Base-by-base conservation (phyloP, 1,140 invertebrate species). In the Drosophila seguyi region DNA sequence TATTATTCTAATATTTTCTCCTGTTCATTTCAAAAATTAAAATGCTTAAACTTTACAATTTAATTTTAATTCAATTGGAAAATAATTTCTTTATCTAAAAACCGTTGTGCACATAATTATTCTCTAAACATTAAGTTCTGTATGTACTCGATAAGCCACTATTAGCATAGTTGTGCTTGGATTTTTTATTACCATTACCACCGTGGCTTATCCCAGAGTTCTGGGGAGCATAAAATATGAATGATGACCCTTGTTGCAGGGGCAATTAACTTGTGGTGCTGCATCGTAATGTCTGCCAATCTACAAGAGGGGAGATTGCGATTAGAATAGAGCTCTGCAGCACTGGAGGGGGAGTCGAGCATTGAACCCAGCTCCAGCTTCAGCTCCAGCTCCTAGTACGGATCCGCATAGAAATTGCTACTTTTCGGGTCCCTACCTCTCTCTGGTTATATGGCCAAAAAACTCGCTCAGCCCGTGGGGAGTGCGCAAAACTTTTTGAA, bases 401-500 rank as follows among this genome's bases (percentile, higher is more conserved):
- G 31, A 53, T 36, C 20, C 31, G 76, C 80, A 88, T 80, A 77
- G 72, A 72, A 88, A 87, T 87, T 45, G 75, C 53, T 60, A 88
- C 68, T 77, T 88, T 84, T 74, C 20, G 42, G 55, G 50, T 20
- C 48, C 20, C 31, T 42, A n/a, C n/a, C n/a, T n/a, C n/a, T n/a
- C 55, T 25, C 22, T 59, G 47, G 22, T 68, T 83, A 88, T 83
- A 87, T 77, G 50, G 62, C 72, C 58, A 60, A 69, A 36, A 84
- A 65, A 53, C 59, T 75, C 66, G 31, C 52, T 59, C 63, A 67
- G 77, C 65, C 79, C 69, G 66, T 72, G 61, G 72, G 84, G 68
- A 87, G 62, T 68, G 76, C 53, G 65, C 58, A 84, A 85, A 75
- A n/a, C 65, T 84, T 75, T 90, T 79, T 85, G 50, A 90, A 81